Base-by-base conservation (phyloP, 1,140 invertebrate species). In the Tetraneura akinire region DNA sequence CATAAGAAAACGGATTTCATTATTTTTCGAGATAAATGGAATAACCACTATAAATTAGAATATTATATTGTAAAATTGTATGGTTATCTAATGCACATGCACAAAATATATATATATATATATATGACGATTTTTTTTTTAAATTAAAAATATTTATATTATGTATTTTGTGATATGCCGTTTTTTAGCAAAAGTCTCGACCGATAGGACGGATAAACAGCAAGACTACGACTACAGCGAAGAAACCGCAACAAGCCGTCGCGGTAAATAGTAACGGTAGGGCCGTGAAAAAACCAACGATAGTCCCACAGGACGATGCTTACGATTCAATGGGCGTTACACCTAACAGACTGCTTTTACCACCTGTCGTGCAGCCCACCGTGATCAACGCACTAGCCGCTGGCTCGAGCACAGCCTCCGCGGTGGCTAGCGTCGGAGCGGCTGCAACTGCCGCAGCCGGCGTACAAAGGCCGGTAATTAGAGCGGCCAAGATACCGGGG, bases 331-430 rank as follows among this genome's bases (percentile, higher is more conserved):
- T 8, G 47, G 21, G 23, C 37, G 23, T 10, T 26, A 47, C 16
- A n/a, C 60, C 37, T 3, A 80, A 62, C 57, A 42, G 29, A 13
- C 29, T 64, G 26, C 23, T 66, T 13, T 23, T 74, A 21, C 55
- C 70, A 10, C 66, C 80, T 2, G 53, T 70, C 51, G 57, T 62
- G 18, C 66, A 82, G 55, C 57, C 81, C 29, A 51, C 64, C 0
- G 51, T 62, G n/a, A 51, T 45, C 1, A 80, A 78, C 51, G 29
- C 76, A 1, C 9, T 64, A 3, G 45, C 80, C 2, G 64, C 53
- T 3, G 45, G 66, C 1, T 14, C 42, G 6, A n/a, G 21, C 47
- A 42, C 66, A 9, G 66, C 66, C 66, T 37, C 37, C 0, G 66
- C 66, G 13, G 23, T 70, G 21, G 66, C 21, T 21, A 70, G 66